A percentile compares a stretch with the other conserved stretches of the same genome.
phyloP scores from a whole-genome alignment of 1,140 invertebrate species.

The Drosophila mauritiana region DNA sequence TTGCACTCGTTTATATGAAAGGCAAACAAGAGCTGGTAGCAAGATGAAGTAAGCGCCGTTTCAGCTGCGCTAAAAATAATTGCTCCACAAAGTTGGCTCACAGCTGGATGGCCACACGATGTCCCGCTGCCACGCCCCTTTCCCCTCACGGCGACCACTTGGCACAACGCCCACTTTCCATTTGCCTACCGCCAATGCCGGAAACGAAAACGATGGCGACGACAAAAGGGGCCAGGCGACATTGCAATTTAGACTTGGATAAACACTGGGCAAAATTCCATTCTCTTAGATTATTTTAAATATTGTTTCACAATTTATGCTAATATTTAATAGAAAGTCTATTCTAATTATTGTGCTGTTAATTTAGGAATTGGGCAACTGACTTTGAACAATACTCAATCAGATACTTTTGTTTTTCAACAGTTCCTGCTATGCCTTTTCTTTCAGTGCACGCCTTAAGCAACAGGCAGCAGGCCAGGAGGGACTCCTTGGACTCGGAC shows the following conservation, averaged over 20 bases:
- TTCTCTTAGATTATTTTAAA: background rate
- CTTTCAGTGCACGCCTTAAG: background rate
- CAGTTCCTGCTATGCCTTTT: background rate
- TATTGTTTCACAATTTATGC: too few relatives aligned
- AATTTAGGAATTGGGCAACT: too few relatives aligned
- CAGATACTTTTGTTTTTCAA: too few relatives aligned
- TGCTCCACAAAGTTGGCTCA: constrained; percentile 75
- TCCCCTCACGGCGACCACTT: background rate
- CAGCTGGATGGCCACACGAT: constrained; percentile 46
- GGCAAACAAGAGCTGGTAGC: constrained; percentile 47
- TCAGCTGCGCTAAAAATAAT: constrained; percentile 70
- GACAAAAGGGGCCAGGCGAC: constrained; percentile 52
- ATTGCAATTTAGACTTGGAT: constrained; percentile 61
- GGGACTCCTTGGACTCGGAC: constrained; percentile 8
- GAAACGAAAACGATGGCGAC: constrained; percentile 50
- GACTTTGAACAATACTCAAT: background rate
- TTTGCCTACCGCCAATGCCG: constrained; percentile 39
- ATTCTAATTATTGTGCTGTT: too few relatives aligned
- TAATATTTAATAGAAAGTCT: too few relatives aligned
- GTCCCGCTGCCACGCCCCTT: background rate
- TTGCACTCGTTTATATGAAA: constrained; percentile 76
- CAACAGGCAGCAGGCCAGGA: constrained; percentile 1
- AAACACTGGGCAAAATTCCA: constrained; percentile 24
- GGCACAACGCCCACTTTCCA: background rate
- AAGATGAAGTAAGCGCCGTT: constrained; percentile 19